A percentile compares a stretch with the other conserved stretches of the same genome.
phyloP scores from a whole-genome alignment of 2,113 vertebrate genomes.

The Perca flavescens region DNA sequence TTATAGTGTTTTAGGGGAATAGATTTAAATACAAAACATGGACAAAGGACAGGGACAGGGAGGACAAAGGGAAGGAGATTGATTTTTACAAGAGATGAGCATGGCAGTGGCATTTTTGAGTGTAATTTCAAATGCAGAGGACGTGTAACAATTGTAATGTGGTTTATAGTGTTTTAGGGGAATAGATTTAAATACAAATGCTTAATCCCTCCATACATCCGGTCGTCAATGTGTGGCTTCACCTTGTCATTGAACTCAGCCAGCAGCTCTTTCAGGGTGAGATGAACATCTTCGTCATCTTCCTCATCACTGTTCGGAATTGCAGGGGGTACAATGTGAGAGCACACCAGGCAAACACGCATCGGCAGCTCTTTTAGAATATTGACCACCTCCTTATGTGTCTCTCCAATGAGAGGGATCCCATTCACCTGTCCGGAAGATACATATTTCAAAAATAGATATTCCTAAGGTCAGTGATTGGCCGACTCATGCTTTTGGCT shows the following conservation, averaged over 20 bases:
- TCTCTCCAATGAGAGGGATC: constrained; percentile 90
- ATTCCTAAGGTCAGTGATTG: not conserved
- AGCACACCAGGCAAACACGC: constrained; percentile 89
- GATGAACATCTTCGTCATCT: constrained; percentile 61
- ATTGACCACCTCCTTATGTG: constrained; percentile 91
- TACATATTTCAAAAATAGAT: constrained; percentile 4
- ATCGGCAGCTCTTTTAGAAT: constrained; percentile 92
- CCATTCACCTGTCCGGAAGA: constrained; percentile 89
- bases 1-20: not conserved
- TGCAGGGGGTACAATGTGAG: constrained; percentile 79
- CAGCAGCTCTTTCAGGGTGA: constrained; percentile 83
- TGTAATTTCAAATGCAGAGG: constrained; percentile 5
- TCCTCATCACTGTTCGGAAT: constrained; percentile 79
- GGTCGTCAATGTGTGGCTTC: constrained; percentile 1
- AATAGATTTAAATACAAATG: not conserved
- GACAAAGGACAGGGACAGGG: no score
- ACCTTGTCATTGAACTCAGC: constrained; percentile 84
- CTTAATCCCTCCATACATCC: not conserved
- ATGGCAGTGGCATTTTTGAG: not conserved
- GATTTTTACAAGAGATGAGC: not conserved
- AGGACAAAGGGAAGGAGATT: no score
- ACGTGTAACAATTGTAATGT: not conserved
- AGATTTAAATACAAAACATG: constrained; percentile 2
- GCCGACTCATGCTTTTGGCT: not conserved
- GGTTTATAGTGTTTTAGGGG: constrained; percentile 1